phyloP scores from a whole-genome alignment of 2,888 invertebrate species.

The Trilocha varians region DNA sequence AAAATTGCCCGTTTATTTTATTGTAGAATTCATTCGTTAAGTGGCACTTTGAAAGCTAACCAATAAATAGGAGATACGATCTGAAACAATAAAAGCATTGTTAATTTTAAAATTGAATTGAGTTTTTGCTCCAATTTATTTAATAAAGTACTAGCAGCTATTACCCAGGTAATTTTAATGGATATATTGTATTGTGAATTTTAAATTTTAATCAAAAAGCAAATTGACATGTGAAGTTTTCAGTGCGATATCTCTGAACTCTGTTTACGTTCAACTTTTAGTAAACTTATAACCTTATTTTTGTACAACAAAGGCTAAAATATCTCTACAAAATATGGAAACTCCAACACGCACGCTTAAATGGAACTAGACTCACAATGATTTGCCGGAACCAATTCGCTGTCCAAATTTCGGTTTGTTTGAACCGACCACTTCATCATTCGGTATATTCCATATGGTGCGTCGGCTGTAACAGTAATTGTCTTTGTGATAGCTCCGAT shows the following conservation, averaged over 20 bases:
- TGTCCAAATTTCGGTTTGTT: slow-evolving; percentile 1
- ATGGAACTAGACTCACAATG: too few species aligned
- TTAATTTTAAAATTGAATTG: not conserved
- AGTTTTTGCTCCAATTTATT: not conserved
- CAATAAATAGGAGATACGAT: slow-evolving; percentile 6
- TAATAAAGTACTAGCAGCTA: slow-evolving; percentile 1
- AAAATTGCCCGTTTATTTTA: not conserved
- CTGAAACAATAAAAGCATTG: not conserved
- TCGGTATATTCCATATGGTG: slow-evolving; percentile 3
- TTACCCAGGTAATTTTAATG: too few species aligned
- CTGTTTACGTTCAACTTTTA: too few species aligned
- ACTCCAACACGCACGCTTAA: too few species aligned
- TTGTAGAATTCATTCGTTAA: not conserved
- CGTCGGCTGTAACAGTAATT: slow-evolving; percentile 11
- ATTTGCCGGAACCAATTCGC: slow-evolving; percentile 5
- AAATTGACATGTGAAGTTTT: too few species aligned
- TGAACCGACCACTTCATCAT: slow-evolving; percentile 1
- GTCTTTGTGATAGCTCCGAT: slow-evolving; percentile 19
- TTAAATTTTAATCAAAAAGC: too few species aligned
- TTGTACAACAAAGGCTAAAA: too few species aligned
- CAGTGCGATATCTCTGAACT: too few species aligned
- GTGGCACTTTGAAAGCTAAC: not conserved
- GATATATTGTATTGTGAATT: too few species aligned
- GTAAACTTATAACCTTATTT: too few species aligned
- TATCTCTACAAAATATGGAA: too few species aligned